Percentiles rank a stretch among this genome's conserved stretches.
Evolutionary conservation across 2,113 vertebrate genomes (phyloP).

Genomic region (Oplegnathus fasciatus): DNA sequence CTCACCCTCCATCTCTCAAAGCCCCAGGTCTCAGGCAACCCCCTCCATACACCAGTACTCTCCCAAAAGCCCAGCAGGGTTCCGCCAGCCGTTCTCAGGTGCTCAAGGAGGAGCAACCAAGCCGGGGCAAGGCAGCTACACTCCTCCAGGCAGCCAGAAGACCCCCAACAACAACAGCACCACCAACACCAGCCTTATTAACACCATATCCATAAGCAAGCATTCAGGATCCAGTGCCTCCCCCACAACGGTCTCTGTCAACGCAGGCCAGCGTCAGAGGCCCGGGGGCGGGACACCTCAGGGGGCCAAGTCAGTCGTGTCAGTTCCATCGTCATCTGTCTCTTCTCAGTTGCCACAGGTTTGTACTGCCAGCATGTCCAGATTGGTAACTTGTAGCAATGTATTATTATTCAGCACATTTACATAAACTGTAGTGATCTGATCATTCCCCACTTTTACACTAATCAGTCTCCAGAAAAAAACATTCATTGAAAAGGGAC

Average conservation of each 20-base stretch:
- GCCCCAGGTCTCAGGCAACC: conserved; percentile 75
- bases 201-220: conserved; percentile 77
- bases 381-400: neutral
- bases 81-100: conserved; percentile 79
- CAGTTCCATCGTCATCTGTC: conserved; percentile 72
- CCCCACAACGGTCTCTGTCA: conserved; percentile 53
- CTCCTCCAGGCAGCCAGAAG: conserved; percentile 76
- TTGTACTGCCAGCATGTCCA: neutral
- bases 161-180: conserved; percentile 70
- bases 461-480: neutral
- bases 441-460: too few relatives aligned
- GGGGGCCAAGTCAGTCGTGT: conserved; percentile 79
- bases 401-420: neutral
- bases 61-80: conserved; percentile 72
- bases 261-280: conserved; percentile 80
- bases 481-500: neutral
- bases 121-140: conserved; percentile 70
- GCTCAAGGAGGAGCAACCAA: conserved; percentile 67
- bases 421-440: too few relatives aligned
- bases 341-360: conserved; percentile 85
- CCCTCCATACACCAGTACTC: conserved; percentile 79
- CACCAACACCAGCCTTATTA: conserved; percentile 79
- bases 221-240: conserved; percentile 76
- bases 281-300: conserved; percentile 74
- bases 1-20: conserved; percentile 66